These are phyloP conservation scores for Emydocephalus ijimae DNA, from an alignment of 2,113 vertebrate genomes.

Conservation along the genomic window DNA sequence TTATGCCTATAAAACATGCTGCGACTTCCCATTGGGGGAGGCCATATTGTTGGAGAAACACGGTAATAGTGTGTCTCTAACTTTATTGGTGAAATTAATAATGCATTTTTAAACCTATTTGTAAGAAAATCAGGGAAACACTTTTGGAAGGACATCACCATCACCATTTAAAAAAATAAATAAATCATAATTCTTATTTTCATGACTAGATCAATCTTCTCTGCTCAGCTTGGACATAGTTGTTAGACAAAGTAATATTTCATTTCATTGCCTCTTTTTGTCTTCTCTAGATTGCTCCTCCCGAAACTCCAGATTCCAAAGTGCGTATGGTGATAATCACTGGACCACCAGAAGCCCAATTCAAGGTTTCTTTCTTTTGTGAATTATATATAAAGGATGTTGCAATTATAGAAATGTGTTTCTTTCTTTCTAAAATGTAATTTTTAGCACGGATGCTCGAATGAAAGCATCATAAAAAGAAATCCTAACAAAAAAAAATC, in stretches of 20 bases:
- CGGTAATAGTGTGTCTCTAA: background rate
- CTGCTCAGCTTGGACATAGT: background rate
- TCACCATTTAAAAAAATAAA: background rate
- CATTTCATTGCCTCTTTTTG: background rate
- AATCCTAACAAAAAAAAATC: background rate
- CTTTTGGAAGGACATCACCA: background rate
- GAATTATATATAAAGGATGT: background rate
- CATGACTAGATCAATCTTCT: background rate
- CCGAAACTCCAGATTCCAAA: conserved; percentile 89
- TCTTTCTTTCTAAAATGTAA: background rate
- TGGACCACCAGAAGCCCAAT: conserved; percentile 92
- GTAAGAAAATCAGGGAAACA: background rate
- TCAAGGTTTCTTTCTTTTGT: conserved; percentile 77
- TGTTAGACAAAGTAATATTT: background rate
- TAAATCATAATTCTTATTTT: background rate
- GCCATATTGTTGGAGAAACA: no score
- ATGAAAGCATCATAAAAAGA: background rate
- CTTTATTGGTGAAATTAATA: background rate
- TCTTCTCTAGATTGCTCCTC: conserved; percentile 84
- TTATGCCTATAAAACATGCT: no score
- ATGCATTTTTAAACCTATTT: background rate
- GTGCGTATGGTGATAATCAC: conserved; percentile 94
- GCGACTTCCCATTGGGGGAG: no score
- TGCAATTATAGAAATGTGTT: background rate
- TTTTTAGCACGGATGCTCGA: background rate